Percentiles rank a stretch among this genome's conserved stretches.
Evolutionary conservation across 2,888 invertebrate genomes (phyloP).

Genomic region (Spilarctia lutea): DNA sequence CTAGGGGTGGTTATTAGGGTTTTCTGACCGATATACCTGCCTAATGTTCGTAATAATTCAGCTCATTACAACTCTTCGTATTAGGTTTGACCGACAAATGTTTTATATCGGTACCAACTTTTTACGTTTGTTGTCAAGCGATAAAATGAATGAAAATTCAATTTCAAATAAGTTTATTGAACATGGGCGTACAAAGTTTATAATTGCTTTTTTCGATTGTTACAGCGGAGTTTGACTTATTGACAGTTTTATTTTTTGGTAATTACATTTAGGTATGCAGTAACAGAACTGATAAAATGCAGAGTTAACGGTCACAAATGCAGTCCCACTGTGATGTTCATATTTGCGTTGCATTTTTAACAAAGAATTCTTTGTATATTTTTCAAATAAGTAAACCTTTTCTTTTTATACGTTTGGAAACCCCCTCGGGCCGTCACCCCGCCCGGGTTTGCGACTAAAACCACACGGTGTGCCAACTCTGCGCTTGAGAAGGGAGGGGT

Average conservation of each 20-base stretch:
- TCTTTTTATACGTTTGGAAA: no score
- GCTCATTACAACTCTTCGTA: not conserved
- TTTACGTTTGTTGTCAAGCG: not conserved
- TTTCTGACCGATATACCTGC: not conserved
- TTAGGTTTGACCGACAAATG: not conserved
- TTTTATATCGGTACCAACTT: not conserved
- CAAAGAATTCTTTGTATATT: no score
- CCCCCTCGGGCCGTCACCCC: no score
- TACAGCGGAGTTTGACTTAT: not conserved
- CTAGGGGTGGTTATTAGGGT: not conserved
- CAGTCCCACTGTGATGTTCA: no score
- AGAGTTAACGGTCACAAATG: no score
- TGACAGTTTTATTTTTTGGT: not conserved
- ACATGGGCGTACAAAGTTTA: not conserved
- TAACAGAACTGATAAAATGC: no score
- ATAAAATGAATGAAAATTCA: not conserved
- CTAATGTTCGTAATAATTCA: not conserved
- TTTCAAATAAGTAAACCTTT: no score
- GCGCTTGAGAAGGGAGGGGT: no score
- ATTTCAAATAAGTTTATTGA: not conserved
- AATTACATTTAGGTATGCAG: not conserved
- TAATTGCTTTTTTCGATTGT: not conserved
- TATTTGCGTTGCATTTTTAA: no score
- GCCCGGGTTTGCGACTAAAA: no score
- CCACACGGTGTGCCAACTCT: no score